Conservation (phyloP, 2,888 invertebrate species). For the Bombylius major region DNA sequence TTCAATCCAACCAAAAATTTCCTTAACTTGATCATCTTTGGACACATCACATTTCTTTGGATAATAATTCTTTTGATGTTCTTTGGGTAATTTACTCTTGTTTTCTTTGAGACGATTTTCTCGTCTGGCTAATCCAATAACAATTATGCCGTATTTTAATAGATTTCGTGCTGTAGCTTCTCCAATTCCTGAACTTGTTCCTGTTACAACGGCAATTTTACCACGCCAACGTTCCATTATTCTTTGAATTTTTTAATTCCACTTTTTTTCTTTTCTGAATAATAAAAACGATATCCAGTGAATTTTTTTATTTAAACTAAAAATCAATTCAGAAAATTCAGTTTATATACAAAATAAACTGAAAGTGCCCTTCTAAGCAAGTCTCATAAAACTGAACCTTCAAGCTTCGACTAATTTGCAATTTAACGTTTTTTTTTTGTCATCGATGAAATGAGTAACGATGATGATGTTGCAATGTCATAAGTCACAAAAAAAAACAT, state of each 20-base stretch:
- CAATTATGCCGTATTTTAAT: conserved; percentile 39
- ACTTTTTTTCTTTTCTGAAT: too few species aligned
- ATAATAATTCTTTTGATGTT: conserved; percentile 27
- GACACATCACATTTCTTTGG: conserved; percentile 40
- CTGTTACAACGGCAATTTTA: conserved; percentile 48
- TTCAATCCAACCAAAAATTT: conserved; percentile 26
- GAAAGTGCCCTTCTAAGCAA: too few species aligned
- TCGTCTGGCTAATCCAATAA: conserved; percentile 43
- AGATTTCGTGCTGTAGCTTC: conserved; percentile 37
- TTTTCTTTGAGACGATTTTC: conserved; percentile 31
- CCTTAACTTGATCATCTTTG: conserved; percentile 41
- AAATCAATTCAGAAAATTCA: too few species aligned
- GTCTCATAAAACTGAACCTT: too few species aligned
- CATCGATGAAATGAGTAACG: too few species aligned
- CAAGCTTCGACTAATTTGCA: too few species aligned
- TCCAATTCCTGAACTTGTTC: conserved; percentile 49
- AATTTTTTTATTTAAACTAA: too few species aligned
- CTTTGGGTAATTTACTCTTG: conserved; percentile 19
- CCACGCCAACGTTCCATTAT: conserved; percentile 46
- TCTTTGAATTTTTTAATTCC: background rate
- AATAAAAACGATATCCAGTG: too few species aligned
- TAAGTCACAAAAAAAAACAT: too few species aligned
- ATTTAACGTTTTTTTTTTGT: too few species aligned
- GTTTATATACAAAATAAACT: too few species aligned
- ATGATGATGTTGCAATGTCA: too few species aligned